Evolutionary conservation across 2,113 vertebrate genomes (phyloP).

Genomic region (Oreochromis spilurus): DNA sequence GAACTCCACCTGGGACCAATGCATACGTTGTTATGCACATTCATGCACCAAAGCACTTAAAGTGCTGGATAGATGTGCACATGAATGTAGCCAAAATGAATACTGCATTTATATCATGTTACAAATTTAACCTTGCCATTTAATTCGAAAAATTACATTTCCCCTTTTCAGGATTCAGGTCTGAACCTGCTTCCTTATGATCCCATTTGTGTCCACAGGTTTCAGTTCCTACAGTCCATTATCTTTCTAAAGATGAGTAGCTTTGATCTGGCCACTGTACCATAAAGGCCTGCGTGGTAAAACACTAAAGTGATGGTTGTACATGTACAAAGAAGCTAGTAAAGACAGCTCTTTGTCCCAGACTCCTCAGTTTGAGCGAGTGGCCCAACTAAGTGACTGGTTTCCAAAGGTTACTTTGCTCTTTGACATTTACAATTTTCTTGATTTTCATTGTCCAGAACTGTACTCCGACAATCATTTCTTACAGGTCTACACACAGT

Average conservation of each 20-base stretch:
- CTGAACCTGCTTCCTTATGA: neutral
- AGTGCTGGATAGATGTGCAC: neutral
- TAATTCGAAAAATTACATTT: neutral
- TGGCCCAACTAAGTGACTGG: neutral
- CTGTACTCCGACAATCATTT: neutral
- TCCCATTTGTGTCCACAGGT: neutral
- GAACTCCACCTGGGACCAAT: neutral
- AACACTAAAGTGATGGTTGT: neutral
- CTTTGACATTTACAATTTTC: neutral
- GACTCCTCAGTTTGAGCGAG: neutral
- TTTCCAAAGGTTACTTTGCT: neutral
- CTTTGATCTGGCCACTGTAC: accelerated
- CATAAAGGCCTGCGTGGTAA: neutral
- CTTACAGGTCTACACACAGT: neutral
- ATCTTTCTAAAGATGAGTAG: neutral
- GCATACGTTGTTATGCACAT: neutral
- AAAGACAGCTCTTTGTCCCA: neutral
- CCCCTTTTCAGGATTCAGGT: neutral
- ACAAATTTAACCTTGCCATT: neutral
- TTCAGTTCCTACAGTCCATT: neutral
- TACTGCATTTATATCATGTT: no score
- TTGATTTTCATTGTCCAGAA: neutral
- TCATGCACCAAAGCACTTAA: neutral
- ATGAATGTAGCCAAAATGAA: accelerated
- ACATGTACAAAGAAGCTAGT: neutral